phyloP scores from a whole-genome alignment of 2,797 vertebrate genomes.

The Notolabrus celidotus region DNA sequence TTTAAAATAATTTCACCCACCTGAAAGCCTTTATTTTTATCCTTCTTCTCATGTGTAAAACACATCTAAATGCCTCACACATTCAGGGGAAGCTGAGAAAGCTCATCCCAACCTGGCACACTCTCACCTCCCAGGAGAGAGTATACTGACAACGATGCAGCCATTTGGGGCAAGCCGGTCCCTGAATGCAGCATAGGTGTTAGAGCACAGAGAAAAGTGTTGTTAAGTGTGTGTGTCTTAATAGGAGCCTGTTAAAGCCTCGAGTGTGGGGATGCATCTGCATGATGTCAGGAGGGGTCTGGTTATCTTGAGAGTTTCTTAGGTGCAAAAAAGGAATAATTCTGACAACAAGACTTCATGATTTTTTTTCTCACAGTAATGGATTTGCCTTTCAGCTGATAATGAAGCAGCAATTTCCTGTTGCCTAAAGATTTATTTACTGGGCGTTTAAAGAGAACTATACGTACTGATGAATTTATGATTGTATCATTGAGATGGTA shows the following conservation, averaged over 20 bases:
- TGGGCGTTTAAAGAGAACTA: neutral
- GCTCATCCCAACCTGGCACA: constrained; percentile 45
- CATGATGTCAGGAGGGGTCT: constrained; percentile 32
- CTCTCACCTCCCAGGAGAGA: constrained; percentile 58
- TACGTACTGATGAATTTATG: no score
- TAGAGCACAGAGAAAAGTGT: constrained; percentile 35
- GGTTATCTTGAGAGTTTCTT: constrained; percentile 15
- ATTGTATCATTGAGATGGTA: no score
- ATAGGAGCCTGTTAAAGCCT: constrained; percentile 51
- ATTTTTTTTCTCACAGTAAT: constrained; percentile 3
- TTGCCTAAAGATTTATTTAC: neutral
- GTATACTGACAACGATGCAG: constrained; percentile 36
- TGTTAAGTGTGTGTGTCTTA: constrained; percentile 47
- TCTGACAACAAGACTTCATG: constrained; percentile 1
- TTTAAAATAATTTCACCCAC: constrained; percentile 25
- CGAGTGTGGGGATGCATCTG: constrained; percentile 41
- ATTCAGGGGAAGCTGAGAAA: constrained; percentile 33
- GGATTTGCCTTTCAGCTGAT: constrained; percentile 1
- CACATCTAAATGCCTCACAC: constrained; percentile 27
- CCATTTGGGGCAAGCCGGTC: constrained; percentile 48
- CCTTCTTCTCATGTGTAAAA: neutral
- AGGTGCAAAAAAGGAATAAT: neutral
- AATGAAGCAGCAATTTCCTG: constrained; percentile 19
- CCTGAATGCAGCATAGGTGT: constrained; percentile 41
- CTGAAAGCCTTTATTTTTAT: constrained; percentile 10